Evolutionary conservation across 2,888 invertebrate genomes (phyloP).

Genomic region (Drosophila nr. medialis): DNA sequence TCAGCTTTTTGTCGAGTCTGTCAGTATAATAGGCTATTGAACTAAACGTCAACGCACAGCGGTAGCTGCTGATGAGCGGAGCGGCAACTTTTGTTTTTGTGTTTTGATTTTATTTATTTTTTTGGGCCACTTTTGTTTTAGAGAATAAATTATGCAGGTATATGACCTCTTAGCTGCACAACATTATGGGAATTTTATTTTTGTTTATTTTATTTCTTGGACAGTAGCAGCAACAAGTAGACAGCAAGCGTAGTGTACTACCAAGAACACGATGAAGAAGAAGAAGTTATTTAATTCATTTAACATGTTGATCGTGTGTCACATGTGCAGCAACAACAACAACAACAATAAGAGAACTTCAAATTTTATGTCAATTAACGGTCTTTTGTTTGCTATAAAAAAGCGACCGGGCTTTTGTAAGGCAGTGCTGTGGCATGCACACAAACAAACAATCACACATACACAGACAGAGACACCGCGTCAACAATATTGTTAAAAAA

Average conservation of each 20-base stretch:
- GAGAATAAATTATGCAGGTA: conserved; percentile 60
- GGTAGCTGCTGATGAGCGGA: conserved; percentile 16
- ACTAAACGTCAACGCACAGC: conserved; percentile 43
- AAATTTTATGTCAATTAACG: conserved; percentile 81
- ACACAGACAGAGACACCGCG: neutral
- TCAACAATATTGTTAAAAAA: conserved; percentile 48
- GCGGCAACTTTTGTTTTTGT: conserved; percentile 5
- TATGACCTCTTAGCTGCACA: conserved; percentile 55
- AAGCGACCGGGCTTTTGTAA: conserved; percentile 18
- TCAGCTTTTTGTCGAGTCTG: conserved; percentile 11
- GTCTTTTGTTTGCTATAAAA: conserved; percentile 75
- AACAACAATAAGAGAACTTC: conserved; percentile 45
- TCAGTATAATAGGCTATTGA: conserved; percentile 70
- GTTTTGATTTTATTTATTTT: neutral
- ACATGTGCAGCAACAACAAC: conserved; percentile 31
- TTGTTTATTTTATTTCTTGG: neutral
- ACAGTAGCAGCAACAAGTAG: conserved; percentile 15
- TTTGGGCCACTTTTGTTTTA: conserved; percentile 65
- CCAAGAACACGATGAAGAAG: conserved; percentile 1
- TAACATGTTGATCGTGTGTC: conserved; percentile 56
- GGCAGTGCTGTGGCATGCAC: conserved; percentile 16
- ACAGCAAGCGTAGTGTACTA: neutral
- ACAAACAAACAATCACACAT: conserved; percentile 1
- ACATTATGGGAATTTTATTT: conserved; percentile 67
- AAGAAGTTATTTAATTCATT: conserved; percentile 29